Evolutionary conservation across 2,797 vertebrate species (phyloP).

Genomic region (Rhynchonycteris naso): DNA sequence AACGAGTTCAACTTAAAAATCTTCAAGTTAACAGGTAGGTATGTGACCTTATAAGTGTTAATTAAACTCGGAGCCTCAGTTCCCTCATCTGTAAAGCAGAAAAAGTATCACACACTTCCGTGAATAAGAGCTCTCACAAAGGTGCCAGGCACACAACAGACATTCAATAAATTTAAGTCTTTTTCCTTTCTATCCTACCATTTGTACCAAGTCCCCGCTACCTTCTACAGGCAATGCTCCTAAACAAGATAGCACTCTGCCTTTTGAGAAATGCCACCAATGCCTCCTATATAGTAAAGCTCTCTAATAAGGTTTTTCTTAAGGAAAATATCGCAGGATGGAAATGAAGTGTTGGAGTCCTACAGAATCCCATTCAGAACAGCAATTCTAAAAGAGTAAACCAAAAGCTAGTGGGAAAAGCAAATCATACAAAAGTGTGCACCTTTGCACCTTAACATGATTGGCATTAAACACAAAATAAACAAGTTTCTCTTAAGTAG

Average conservation of each 20-base stretch:
- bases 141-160: neutral
- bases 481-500: neutral
- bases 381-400: constrained; percentile 25
- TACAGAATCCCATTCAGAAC: neutral
- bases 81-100: neutral
- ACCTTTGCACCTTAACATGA: neutral
- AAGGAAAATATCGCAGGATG: constrained; percentile 3
- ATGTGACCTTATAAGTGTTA: neutral
- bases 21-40: neutral
- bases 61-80: neutral
- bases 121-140: neutral
- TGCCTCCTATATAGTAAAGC: neutral
- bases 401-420: neutral
- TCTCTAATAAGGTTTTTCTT: neutral
- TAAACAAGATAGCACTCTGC: neutral
- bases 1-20: neutral
- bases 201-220: neutral
- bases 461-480: neutral
- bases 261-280: constrained; percentile 5
- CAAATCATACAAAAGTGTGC: neutral
- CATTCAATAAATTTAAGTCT: neutral
- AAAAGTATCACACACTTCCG: neutral
- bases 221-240: neutral
- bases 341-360: neutral
- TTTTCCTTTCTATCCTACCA: neutral